These are phyloP conservation scores for Menura novaehollandiae DNA, from an alignment of 2,113 vertebrate genomes.

Conservation along the genomic window DNA sequence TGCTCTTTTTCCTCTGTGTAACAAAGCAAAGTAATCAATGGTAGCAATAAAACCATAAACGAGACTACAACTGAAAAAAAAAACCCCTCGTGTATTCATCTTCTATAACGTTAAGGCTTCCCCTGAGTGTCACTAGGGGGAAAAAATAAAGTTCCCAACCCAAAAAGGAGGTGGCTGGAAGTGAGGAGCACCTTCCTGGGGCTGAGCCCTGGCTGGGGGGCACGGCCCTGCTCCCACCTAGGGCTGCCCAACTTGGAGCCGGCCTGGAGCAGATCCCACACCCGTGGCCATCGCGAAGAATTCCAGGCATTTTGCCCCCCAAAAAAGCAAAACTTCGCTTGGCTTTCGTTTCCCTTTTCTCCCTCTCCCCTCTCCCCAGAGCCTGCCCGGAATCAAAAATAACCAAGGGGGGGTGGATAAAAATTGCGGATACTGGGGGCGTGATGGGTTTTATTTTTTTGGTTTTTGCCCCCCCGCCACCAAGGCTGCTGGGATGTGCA, in stretches of 20 bases:
- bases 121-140: conserved; percentile 64
- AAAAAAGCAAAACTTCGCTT: neutral
- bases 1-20: conserved; percentile 84
- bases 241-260: neutral
- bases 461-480: neutral
- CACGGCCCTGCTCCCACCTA: neutral
- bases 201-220: neutral
- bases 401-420: neutral
- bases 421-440: neutral
- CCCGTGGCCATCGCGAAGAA: neutral
- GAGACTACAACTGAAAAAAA: conserved; percentile 65
- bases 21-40: conserved; percentile 83
- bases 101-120: conserved; percentile 70
- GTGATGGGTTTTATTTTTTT: neutral
- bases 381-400: neutral
- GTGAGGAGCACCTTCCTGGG: conserved; percentile 37
- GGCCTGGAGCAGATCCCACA: neutral
- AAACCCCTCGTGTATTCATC: conserved; percentile 68
- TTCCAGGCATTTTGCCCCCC: neutral
- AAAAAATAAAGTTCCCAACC: conserved; percentile 59
- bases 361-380: neutral
- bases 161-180: conserved; percentile 31
- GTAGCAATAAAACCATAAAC: conserved; percentile 83
- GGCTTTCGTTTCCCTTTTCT: neutral
- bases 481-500: neutral